Evolutionary conservation across 2,888 invertebrate species (phyloP).

Genomic region (Venusia cambrica): DNA sequence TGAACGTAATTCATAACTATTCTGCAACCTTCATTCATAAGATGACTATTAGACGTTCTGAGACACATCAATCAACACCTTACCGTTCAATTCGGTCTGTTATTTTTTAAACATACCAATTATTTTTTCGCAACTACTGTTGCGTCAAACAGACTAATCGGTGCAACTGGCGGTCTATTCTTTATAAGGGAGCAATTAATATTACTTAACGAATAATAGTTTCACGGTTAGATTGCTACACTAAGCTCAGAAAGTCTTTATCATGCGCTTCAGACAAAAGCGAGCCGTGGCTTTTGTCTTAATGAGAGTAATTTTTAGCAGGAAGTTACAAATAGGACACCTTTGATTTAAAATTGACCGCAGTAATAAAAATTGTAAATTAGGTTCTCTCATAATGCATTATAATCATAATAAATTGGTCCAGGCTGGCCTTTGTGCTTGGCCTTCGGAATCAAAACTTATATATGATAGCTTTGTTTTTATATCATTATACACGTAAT

Average conservation of each 20-base stretch:
- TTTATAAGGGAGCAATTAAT: slow-evolving; percentile 67
- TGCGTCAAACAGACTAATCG: slow-evolving; percentile 61
- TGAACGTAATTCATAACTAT: slow-evolving; percentile 6
- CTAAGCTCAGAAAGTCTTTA: slow-evolving; percentile 25
- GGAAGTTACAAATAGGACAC: slow-evolving; percentile 23
- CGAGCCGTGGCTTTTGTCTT: too few relatives aligned
- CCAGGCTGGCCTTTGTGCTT: slow-evolving; percentile 38
- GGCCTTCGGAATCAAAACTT: slow-evolving; percentile 49
- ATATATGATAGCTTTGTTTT: slow-evolving; percentile 53
- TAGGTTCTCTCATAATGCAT: slow-evolving; percentile 47
- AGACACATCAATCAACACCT: slow-evolving; percentile 38
- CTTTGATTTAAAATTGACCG: slow-evolving; percentile 27
- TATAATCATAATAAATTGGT: slow-evolving; percentile 51
- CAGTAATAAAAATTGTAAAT: slow-evolving; percentile 40
- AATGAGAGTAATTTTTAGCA: too few relatives aligned
- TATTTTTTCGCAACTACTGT: slow-evolving; percentile 56
- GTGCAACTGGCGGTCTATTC: slow-evolving; percentile 57
- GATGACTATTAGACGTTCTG: slow-evolving; percentile 2
- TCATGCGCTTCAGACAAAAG: too few relatives aligned
- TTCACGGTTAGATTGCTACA: slow-evolving; percentile 56
- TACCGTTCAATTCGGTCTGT: slow-evolving; percentile 33
- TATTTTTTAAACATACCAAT: slow-evolving; percentile 49
- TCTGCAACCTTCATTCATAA: slow-evolving; percentile 16
- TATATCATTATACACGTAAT: slow-evolving; percentile 16
- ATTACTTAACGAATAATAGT: slow-evolving; percentile 70